A percentile compares a stretch with the other conserved stretches of the same genome.
phyloP scores from a whole-genome alignment of 1,140 invertebrate genomes.

The Drosophila bocki region DNA sequence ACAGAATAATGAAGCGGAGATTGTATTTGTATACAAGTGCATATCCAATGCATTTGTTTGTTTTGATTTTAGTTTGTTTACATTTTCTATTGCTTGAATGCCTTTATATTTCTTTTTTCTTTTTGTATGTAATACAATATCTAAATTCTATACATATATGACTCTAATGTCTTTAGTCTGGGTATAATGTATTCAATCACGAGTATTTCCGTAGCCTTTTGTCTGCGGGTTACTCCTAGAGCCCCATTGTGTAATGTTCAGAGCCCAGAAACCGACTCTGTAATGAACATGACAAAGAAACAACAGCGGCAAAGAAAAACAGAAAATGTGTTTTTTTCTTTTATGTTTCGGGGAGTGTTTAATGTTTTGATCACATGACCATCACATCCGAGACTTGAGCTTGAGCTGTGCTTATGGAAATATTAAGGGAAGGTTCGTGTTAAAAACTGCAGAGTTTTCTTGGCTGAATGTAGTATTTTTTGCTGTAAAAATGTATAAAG shows the following conservation, averaged over 20 bases:
- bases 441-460: too few species aligned
- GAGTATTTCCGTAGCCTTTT: slow-evolving; percentile 31
- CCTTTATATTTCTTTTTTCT: too few species aligned
- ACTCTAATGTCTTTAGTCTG: not conserved
- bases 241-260: slow-evolving; percentile 52
- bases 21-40: too few species aligned
- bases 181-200: slow-evolving; percentile 46
- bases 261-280: slow-evolving; percentile 57
- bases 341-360: slow-evolving; percentile 27
- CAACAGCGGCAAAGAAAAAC: slow-evolving; percentile 24
- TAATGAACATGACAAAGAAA: slow-evolving; percentile 52
- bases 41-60: too few species aligned
- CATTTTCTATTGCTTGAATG: too few species aligned
- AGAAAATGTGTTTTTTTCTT: slow-evolving; percentile 13
- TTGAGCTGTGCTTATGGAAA: not conserved
- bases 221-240: slow-evolving; percentile 19
- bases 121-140: too few species aligned
- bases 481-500: too few species aligned
- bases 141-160: too few species aligned
- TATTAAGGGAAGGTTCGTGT: too few species aligned
- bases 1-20: not conserved
- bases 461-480: too few species aligned
- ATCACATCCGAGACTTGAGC: not conserved
- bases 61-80: too few species aligned
- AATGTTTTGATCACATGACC: slow-evolving; percentile 44